phyloP scores from a whole-genome alignment of 2,797 vertebrate genomes.

The Lepilemur ruficaudatus region DNA sequence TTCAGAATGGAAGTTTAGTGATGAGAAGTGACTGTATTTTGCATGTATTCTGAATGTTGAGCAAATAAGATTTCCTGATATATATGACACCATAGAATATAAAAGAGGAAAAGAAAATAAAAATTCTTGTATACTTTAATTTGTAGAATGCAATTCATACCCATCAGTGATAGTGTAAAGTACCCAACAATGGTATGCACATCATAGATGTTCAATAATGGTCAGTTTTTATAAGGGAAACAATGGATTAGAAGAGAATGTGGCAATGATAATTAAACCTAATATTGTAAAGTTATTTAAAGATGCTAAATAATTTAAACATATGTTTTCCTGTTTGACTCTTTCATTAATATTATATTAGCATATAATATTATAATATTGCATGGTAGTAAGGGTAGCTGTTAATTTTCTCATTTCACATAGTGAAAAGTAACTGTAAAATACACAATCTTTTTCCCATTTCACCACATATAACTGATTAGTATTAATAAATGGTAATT shows the following conservation, averaged over 20 bases:
- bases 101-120: background rate
- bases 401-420: background rate
- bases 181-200: background rate
- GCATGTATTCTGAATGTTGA: too few relatives aligned
- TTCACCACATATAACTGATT: background rate
- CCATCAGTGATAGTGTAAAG: background rate
- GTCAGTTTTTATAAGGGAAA: background rate
- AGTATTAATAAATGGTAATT: background rate
- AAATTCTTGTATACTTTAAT: background rate
- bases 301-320: background rate
- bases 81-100: too few relatives aligned
- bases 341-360: background rate
- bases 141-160: background rate
- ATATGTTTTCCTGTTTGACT: too few relatives aligned
- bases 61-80: too few relatives aligned
- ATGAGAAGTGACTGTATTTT: too few relatives aligned
- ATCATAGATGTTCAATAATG: background rate
- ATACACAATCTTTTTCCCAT: background rate
- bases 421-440: too few relatives aligned
- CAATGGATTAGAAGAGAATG: background rate
- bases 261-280: background rate
- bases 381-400: fast-evolving
- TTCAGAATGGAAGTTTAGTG: too few relatives aligned
- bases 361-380: too few relatives aligned
- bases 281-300: background rate